A percentile compares a stretch with the other conserved stretches of the same genome.
phyloP scores from a whole-genome alignment of 2,113 vertebrate species.

The Baryphthengus martii region DNA sequence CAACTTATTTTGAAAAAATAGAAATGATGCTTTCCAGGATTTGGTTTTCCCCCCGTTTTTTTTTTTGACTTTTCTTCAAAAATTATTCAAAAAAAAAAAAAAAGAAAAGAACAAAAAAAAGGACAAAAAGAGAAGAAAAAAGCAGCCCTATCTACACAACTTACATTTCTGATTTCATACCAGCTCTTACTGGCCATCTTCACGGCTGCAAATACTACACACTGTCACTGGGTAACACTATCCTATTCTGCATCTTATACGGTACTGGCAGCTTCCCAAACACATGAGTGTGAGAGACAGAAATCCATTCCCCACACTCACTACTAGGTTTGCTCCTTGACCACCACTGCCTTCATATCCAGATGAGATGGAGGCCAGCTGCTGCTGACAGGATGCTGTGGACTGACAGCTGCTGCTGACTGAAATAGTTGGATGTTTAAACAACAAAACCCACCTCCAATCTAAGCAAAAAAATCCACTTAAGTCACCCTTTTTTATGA shows the following conservation, averaged over 20 bases:
- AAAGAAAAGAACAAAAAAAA: accelerated
- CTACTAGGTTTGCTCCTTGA: neutral
- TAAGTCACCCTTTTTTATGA: accelerated
- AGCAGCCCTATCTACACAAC: neutral
- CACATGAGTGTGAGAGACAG: neutral
- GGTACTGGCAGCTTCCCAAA: neutral
- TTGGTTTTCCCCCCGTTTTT: neutral
- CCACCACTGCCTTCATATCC: neutral
- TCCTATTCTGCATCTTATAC: neutral
- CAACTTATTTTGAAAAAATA: neutral
- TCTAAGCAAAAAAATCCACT: neutral
- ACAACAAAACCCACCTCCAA: neutral
- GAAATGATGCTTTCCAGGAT: neutral
- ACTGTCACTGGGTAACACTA: neutral
- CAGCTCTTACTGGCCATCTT: neutral
- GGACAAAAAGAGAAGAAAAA: neutral
- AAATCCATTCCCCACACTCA: neutral
- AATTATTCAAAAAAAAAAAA: neutral
- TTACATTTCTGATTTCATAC: neutral
- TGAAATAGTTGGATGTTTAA: neutral
- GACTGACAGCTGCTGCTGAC: neutral
- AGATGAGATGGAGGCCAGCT: neutral
- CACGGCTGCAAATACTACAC: neutral
- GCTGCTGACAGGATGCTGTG: neutral
- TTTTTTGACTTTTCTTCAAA: neutral